Percentiles rank a stretch among this genome's conserved stretches.
Conservation (phyloP, 2,113 vertebrate genomes). For the Meleagris gallopavo region DNA sequence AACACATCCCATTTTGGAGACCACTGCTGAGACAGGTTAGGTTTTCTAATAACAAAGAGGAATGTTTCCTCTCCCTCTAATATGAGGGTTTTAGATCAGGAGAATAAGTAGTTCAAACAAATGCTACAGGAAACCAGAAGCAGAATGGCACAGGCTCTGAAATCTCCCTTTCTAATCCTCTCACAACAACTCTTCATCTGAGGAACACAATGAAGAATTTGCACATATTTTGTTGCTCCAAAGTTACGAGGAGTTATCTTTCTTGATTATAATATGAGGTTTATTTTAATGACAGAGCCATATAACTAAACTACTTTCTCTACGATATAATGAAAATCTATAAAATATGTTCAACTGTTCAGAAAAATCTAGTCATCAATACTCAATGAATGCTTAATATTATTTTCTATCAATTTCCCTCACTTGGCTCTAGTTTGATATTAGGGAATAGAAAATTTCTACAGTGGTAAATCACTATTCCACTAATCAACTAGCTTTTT, state of each 20-base stretch:
- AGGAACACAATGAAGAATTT: background rate
- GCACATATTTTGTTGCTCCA: background rate
- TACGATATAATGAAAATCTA: background rate
- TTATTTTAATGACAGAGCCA: background rate
- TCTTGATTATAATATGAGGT: background rate
- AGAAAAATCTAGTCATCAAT: background rate
- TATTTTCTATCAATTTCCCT: background rate
- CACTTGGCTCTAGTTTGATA: background rate
- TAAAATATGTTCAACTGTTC: background rate
- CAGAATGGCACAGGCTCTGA: rapidly evolving
- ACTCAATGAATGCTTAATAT: background rate
- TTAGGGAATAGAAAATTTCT: background rate
- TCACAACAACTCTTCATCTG: background rate
- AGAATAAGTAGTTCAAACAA: background rate
- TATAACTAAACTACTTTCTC: background rate
- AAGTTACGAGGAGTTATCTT: background rate
- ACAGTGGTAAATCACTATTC: background rate
- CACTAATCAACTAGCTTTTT: background rate
- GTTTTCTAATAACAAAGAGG: background rate
- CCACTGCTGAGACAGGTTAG: background rate
- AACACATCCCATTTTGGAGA: background rate
- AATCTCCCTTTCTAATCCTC: background rate
- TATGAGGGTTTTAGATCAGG: background rate
- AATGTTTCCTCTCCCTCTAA: background rate
- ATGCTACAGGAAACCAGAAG: background rate